Base-by-base conservation (phyloP, 2,797 vertebrate genomes). In the Xenopus petersii region DNA sequence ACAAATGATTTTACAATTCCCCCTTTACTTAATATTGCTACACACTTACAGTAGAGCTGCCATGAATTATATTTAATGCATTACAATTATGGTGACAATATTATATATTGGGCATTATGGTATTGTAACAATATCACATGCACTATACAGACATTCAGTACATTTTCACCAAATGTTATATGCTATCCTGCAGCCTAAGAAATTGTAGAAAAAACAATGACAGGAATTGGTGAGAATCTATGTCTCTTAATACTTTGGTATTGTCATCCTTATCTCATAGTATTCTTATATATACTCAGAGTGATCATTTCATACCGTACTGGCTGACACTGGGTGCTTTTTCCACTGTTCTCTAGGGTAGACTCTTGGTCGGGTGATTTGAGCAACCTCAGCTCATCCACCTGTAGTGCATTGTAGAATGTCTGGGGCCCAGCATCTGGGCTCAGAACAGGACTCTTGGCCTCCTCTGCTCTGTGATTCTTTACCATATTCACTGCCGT, bases 361-460 rank as follows among this genome's bases (percentile, higher is more conserved):
- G 59, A 64, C 86, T 80, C 83, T 0, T 6, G 81, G 47, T 54
- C 85, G 10, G 88, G 86, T 9, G 86, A 73, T 60, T 93, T 90
- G 1, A 98, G 94, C 79, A 94, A 88, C 64, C 81, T 87, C 33
- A 96, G 89, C 83, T 99, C 97, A 0, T 98, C 95, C 0, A 94
- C 93, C 82, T 91, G 93, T 74, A 98, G 87, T 12, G 96, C 91
- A 15, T 82, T 96, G 90, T 99, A 98, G 95, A 96, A 98, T 58
- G 89, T 58, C 2, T 95, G 92, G 12, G 90, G 91, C 10, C 83
- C 85, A 0, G 87, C 85, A 59, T 98, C 94, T 0, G 94, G 91
- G 30, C 86, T 89, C 84, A 98, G 80, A 82, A 98, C 95, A 0
- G 94, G 96, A 82, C 95, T 97, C 42, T 91, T 92, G 51, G 92